Conservation (phyloP, 2,888 invertebrate genomes). For the Aplocera efformata region DNA sequence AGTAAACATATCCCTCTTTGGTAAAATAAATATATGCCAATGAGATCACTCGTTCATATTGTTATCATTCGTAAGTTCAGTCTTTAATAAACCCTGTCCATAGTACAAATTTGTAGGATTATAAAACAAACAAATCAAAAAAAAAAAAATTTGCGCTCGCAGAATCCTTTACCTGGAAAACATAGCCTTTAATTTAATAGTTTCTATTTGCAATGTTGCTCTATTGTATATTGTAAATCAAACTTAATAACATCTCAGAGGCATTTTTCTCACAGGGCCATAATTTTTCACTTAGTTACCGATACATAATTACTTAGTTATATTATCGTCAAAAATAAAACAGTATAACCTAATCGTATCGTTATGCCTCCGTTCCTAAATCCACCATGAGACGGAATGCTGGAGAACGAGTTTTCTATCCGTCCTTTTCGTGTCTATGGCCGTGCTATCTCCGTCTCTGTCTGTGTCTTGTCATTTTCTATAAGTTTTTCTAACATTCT, state of each 20-base stretch:
- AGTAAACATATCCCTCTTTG: too few relatives aligned
- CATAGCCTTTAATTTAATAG: slow-evolving; percentile 20
- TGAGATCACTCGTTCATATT: too few relatives aligned
- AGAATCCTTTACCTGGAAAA: slow-evolving; percentile 16
- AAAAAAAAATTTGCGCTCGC: slow-evolving; percentile 2
- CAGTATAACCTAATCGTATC: slow-evolving; percentile 76
- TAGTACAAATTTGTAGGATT: too few relatives aligned
- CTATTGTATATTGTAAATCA: slow-evolving; percentile 41
- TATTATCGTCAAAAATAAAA: slow-evolving; percentile 70
- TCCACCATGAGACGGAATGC: slow-evolving; percentile 78
- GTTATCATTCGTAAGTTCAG: too few relatives aligned
- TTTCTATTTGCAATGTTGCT: slow-evolving; percentile 32
- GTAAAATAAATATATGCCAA: too few relatives aligned
- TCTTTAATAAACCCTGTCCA: too few relatives aligned
- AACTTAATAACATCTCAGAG: slow-evolving; percentile 39
- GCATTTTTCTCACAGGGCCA: slow-evolving; percentile 36
- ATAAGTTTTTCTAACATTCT: slow-evolving; percentile 80
- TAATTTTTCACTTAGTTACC: slow-evolving; percentile 53
- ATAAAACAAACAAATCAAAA: not conserved
- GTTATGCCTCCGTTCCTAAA: slow-evolving; percentile 80
- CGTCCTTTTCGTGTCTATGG: slow-evolving; percentile 67
- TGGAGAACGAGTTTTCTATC: slow-evolving; percentile 76
- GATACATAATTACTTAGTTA: slow-evolving; percentile 54
- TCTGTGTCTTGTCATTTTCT: slow-evolving; percentile 78
- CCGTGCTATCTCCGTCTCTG: slow-evolving; percentile 61